Conservation (phyloP, 2,888 invertebrate genomes). For the Eristalinus sepulchralis region DNA sequence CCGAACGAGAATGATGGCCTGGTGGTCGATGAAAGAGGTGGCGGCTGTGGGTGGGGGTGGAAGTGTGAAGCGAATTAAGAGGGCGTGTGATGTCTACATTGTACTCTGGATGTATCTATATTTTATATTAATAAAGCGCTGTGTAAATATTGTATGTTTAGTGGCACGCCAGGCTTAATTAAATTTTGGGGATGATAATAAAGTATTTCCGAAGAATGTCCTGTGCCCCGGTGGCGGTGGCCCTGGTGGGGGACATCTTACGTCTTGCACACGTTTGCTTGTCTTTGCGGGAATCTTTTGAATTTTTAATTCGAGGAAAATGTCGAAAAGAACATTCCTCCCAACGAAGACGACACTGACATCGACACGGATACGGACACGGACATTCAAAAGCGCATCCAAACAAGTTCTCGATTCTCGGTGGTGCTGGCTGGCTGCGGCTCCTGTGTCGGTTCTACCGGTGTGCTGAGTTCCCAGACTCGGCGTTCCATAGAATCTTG, state of each 20-base stretch:
- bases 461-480: background rate
- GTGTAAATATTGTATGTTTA: conserved; percentile 20
- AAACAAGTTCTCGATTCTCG: conserved; percentile 49
- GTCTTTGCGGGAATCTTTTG: conserved; percentile 13
- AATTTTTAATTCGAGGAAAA: conserved; percentile 42
- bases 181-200: conserved; percentile 52
- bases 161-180: conserved; percentile 60
- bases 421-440: background rate
- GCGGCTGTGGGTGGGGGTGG: no score
- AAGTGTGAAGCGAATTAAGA: conserved; percentile 65
- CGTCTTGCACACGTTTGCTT: background rate
- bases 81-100: conserved; percentile 56
- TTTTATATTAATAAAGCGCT: conserved; percentile 48
- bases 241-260: background rate
- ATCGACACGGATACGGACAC: background rate
- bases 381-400: background rate
- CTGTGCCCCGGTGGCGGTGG: conserved; percentile 10
- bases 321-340: conserved; percentile 31
- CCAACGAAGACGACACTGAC: background rate
- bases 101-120: background rate
- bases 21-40: background rate
- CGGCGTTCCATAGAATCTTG: conserved; percentile 20
- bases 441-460: background rate
- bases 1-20: conserved; percentile 15
- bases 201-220: conserved; percentile 46